These are phyloP conservation scores for Isurus oxyrinchus DNA, from an alignment of 2,113 vertebrate genomes.

Conservation along the genomic window DNA sequence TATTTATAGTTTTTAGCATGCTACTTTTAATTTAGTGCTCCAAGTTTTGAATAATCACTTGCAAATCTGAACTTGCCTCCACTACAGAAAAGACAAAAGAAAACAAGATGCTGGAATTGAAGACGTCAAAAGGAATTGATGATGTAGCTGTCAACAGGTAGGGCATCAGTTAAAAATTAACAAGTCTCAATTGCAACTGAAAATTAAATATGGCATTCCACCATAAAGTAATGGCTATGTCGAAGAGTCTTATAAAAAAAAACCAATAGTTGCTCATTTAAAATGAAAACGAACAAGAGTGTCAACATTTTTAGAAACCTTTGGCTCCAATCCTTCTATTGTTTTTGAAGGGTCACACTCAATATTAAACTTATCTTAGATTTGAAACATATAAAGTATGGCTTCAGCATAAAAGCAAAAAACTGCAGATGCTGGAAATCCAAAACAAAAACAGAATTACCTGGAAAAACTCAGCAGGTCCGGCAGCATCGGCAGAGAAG, in stretches of 20 bases:
- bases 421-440: too few relatives aligned
- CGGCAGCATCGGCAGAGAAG: too few relatives aligned
- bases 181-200: background rate
- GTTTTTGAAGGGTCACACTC: background rate
- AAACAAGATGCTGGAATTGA: too few relatives aligned
- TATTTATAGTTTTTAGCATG: too few relatives aligned
- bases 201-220: background rate
- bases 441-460: too few relatives aligned
- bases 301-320: background rate
- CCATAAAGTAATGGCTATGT: background rate
- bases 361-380: background rate
- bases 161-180: background rate
- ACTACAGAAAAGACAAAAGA: too few relatives aligned
- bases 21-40: too few relatives aligned
- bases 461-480: too few relatives aligned
- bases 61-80: too few relatives aligned
- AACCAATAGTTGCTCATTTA: background rate
- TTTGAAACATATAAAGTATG: background rate
- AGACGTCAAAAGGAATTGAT: too few relatives aligned
- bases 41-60: too few relatives aligned
- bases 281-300: background rate
- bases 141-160: too few relatives aligned
- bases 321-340: background rate
- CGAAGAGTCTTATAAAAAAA: background rate
- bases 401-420: background rate